These are phyloP conservation scores for Magallana ariakensis DNA, from an alignment of 1,140 invertebrate genomes.

Conservation along the genomic window DNA sequence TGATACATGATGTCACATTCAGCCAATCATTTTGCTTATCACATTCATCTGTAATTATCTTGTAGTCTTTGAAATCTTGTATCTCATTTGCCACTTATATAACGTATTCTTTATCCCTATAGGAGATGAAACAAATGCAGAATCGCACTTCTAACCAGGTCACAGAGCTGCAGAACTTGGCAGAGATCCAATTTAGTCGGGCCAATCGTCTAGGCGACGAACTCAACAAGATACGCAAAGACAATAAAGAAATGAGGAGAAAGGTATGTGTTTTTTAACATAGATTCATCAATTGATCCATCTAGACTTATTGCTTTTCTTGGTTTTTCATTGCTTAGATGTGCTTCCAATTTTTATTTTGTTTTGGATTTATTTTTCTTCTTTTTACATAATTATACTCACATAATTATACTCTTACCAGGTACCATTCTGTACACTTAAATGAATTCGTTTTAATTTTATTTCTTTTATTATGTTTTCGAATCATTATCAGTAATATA, in stretches of 20 bases:
- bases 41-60: not conserved
- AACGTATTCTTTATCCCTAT: not conserved
- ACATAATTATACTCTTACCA: no score
- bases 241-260: conserved; percentile 55
- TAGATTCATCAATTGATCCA: not conserved
- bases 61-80: not conserved
- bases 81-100: not conserved
- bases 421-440: not conserved
- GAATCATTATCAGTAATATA: no score
- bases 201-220: conserved; percentile 73
- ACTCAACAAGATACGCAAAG: conserved; percentile 63
- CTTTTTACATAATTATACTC: not conserved
- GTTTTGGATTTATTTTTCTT: not conserved
- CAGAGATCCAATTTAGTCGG: conserved; percentile 73
- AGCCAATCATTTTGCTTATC: not conserved
- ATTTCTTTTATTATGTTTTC: not conserved
- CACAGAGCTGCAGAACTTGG: conserved; percentile 72
- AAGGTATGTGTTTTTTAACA: conserved; percentile 57
- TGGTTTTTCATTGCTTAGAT: not conserved
- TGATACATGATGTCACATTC: not conserved
- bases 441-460: not conserved
- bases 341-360: not conserved
- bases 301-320: not conserved
- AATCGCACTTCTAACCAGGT: conserved; percentile 68
- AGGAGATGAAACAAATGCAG: conserved; percentile 74